Evolutionary conservation across 2,888 invertebrate genomes (phyloP).

Genomic region (Pterobdella sp.): DNA sequence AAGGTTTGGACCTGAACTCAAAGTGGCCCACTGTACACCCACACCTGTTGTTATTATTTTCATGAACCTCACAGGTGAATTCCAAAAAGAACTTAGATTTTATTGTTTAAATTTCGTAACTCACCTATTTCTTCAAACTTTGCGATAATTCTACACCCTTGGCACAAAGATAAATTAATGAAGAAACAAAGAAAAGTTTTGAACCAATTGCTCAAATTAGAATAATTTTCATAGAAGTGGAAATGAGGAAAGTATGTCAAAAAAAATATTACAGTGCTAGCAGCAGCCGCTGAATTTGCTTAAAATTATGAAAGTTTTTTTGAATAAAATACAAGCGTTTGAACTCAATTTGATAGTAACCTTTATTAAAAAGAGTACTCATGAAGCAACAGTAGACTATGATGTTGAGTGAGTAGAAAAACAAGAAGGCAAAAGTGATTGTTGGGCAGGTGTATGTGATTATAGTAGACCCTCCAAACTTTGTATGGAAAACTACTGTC

Average conservation of each 20-base stretch:
- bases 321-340: too few species aligned
- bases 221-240: conserved; percentile 61
- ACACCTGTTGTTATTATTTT: too few species aligned
- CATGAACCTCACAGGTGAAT: too few species aligned
- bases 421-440: conserved; percentile 62
- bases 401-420: conserved; percentile 63
- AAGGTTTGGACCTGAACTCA: conserved; percentile 44
- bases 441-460: conserved; percentile 62
- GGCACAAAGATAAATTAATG: conserved; percentile 70
- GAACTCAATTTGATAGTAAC: too few species aligned
- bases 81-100: too few species aligned
- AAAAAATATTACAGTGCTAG: conserved; percentile 69
- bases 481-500: conserved; percentile 45
- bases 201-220: conserved; percentile 53
- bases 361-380: conserved; percentile 68
- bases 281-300: conserved; percentile 70
- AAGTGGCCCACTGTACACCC: conserved; percentile 36
- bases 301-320: too few species aligned
- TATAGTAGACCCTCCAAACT: conserved; percentile 53
- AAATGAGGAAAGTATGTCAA: conserved; percentile 64
- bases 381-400: conserved; percentile 71
- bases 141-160: conserved; percentile 66
- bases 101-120: too few species aligned
- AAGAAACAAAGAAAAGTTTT: conserved; percentile 62
- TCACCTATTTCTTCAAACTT: conserved; percentile 63